Evolutionary conservation across 2,113 vertebrate genomes (phyloP), one percentile per base, ranked within the genome.

Genomic region (Daubentonia madagascariensis): DNA sequence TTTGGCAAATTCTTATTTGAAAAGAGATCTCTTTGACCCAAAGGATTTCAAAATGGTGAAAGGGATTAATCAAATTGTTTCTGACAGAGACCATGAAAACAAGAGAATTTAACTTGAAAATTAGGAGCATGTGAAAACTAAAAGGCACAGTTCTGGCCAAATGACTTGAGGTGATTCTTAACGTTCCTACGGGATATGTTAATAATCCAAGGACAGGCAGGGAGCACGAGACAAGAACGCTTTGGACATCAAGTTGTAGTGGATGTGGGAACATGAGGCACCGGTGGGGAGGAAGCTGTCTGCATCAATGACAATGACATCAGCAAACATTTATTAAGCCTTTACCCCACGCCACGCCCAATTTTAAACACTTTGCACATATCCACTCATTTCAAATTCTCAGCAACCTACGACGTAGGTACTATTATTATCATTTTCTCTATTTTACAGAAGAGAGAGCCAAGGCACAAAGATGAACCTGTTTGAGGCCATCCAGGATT

Each of bases 31-130:
- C 94, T 91, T 91, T 91, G 92, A 97, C 97, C 97, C 97, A 12
- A 95, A 98, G 25, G 94, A 89, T 96, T 97, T 98, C 75, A 92
- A 96, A 97, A 97, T 89, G 89, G 96, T 93, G 94, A 98, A 94
- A 94, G 84, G 85, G 86, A 96, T 98, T 97, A 95, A 97, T 98
- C 98, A 97, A 96, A 94, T 96, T 96, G 97, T 97, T 98, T 98
- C 63, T 96, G 98, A 98, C 83, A 95, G 98, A 98, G 94, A 96
- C 97, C 97, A 32, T 96, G 96, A 96, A 98, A 98, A 98, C 88
- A 97, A 93, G 89, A 87, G 96, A 89, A 94, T 81, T 98, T 97
- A 95, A 97, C 96, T 96, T 91, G 94, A 96, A 98, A 97, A 98
- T 95, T 10, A 96, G 89, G 83, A 98, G 98, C 96, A 97, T 95